These are phyloP conservation scores for Thelaira solivaga DNA, from an alignment of 2,888 invertebrate species.

Conservation along the genomic window DNA sequence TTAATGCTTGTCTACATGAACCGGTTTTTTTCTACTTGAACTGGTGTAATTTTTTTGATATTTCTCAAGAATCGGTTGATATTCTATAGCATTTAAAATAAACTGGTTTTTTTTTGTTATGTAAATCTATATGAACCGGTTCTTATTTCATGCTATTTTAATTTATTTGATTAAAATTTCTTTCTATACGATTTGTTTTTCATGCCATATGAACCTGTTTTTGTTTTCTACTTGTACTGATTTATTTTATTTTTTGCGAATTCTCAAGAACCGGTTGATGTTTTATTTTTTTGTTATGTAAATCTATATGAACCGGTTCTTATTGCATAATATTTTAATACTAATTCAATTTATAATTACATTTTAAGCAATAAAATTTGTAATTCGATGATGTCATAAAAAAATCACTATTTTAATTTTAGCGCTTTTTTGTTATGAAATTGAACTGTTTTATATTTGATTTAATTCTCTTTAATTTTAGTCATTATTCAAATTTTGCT, in stretches of 20 bases:
- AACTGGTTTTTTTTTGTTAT: no score
- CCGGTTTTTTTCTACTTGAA: not conserved
- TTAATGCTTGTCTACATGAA: not conserved
- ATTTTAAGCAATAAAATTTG: no score
- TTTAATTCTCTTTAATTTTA: constrained; percentile 29
- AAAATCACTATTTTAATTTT: constrained; percentile 36
- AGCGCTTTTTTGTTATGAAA: not conserved
- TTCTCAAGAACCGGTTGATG: not conserved
- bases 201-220: not conserved
- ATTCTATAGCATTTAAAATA: no score
- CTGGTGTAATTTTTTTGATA: no score
- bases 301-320: not conserved
- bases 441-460: constrained; percentile 23
- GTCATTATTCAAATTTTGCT: constrained; percentile 16
- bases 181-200: not conserved
- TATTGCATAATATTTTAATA: not conserved
- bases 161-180: no score
- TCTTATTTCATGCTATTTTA: not conserved
- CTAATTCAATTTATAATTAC: no score
- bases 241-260: not conserved
- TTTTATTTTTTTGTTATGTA: not conserved
- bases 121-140: not conserved
- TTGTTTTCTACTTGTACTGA: no score
- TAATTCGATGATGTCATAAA: constrained; percentile 53
- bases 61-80: no score